Conservation (phyloP, 2,888 invertebrate species). For the Bruchidius siliquastri region DNA sequence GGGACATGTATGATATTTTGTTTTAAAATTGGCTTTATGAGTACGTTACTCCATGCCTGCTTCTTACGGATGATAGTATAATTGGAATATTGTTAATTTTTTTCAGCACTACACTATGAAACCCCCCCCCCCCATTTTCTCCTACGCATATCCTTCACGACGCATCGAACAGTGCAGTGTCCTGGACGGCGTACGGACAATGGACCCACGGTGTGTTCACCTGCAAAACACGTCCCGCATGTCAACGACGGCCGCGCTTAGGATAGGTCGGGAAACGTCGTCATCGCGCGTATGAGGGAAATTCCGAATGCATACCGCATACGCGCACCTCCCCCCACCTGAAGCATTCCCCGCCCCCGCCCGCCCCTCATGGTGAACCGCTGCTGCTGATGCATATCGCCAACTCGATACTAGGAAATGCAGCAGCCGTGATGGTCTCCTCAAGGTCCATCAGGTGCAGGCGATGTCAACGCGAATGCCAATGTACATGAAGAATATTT, state of each 20-base stretch:
- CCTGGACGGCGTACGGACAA: constrained; percentile 23
- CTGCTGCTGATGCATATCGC: constrained; percentile 12
- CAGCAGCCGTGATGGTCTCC: constrained; percentile 24
- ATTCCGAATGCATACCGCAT: constrained; percentile 17
- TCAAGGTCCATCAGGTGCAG: constrained; percentile 24
- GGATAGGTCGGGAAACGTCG: constrained; percentile 37
- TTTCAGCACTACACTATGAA: too few species aligned
- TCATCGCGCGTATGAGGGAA: constrained; percentile 32
- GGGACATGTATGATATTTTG: too few species aligned
- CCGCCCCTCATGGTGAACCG: constrained; percentile 3
- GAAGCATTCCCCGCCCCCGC: constrained; percentile 6
- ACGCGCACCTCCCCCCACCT: constrained; percentile 9
- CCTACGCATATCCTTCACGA: constrained; percentile 11
- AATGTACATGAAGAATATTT: not conserved
- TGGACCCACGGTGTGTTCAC: constrained; percentile 38
- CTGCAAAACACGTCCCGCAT: constrained; percentile 37
- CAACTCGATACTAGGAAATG: constrained; percentile 26
- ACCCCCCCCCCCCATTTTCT: too few species aligned
- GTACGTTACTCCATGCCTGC: too few species aligned
- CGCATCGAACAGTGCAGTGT: constrained; percentile 9
- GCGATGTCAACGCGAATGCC: constrained; percentile 17
- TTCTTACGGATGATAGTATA: too few species aligned
- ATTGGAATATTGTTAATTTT: too few species aligned
- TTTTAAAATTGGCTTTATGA: too few species aligned
- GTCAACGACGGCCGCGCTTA: constrained; percentile 36